Conservation (phyloP, 2,113 vertebrate genomes). For the Scomber scombrus region DNA sequence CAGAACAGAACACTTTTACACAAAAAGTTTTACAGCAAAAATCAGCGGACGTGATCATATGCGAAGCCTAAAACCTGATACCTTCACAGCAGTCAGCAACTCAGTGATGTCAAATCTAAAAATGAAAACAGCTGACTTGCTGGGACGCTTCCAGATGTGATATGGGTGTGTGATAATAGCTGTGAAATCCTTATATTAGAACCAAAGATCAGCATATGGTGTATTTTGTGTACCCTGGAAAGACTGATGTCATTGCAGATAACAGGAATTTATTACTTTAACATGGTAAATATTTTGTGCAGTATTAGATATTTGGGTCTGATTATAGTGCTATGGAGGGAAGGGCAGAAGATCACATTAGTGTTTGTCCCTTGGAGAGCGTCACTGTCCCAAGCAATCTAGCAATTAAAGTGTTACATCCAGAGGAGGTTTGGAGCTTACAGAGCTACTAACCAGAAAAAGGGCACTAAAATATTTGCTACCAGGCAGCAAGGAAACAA, state of each 20-base stretch:
- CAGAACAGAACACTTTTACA: not conserved
- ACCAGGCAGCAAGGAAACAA: too few species aligned
- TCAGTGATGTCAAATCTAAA: not conserved
- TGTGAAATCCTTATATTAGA: slow-evolving; percentile 1
- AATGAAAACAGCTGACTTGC: not conserved
- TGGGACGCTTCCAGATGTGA: slow-evolving; percentile 27
- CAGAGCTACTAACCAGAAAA: too few species aligned
- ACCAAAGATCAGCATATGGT: slow-evolving; percentile 17
- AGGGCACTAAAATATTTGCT: too few species aligned
- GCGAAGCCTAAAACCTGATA: not conserved
- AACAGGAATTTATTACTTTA: not conserved
- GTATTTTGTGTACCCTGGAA: not conserved
- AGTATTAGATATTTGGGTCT: not conserved
- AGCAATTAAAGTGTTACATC: too few species aligned
- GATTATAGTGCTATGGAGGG: not conserved
- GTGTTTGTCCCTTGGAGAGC: too few species aligned
- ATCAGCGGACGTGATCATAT: not conserved
- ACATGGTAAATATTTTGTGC: not conserved
- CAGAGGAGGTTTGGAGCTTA: too few species aligned
- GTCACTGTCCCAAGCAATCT: not conserved
- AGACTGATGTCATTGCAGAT: not conserved
- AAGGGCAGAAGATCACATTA: not conserved
- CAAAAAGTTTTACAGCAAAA: not conserved
- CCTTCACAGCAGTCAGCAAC: not conserved
- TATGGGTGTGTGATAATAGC: slow-evolving; percentile 14